Evolutionary conservation across 2,797 vertebrate genomes (phyloP).

Genomic region (Hipposideros larvatus): DNA sequence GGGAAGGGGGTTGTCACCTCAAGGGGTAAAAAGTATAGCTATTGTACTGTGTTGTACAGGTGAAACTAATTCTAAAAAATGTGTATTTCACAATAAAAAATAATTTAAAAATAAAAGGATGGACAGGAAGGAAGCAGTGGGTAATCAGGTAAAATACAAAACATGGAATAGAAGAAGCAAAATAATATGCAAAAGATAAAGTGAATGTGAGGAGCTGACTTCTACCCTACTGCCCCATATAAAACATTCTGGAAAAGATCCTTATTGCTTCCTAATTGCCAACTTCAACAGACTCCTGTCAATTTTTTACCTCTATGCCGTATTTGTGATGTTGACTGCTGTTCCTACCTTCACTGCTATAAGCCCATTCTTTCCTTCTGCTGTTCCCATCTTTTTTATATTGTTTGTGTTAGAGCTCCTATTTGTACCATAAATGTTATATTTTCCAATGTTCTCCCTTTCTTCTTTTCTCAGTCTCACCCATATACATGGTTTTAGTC

Average conservation of each 20-base stretch:
- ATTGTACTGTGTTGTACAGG: no score
- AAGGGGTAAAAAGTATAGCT: no score
- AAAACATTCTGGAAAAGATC: neutral
- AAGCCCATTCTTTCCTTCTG: neutral
- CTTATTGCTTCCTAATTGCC: neutral
- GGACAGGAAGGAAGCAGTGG: neutral
- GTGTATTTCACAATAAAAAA: no score
- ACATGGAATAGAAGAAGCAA: neutral
- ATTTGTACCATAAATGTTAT: neutral
- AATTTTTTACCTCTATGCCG: neutral
- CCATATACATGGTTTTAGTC: no score
- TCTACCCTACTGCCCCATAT: neutral
- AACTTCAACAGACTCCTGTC: neutral
- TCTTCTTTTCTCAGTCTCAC: neutral
- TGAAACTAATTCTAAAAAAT: no score
- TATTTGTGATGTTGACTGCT: neutral
- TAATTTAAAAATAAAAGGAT: neutral
- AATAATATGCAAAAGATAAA: neutral
- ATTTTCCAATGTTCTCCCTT: neutral
- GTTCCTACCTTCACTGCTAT: neutral
- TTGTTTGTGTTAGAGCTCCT: neutral
- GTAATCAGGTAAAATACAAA: neutral
- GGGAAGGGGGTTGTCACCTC: no score
- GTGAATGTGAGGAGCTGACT: neutral
- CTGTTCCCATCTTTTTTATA: neutral